A percentile compares a stretch with the other conserved stretches of the same genome.
phyloP scores from a whole-genome alignment of 2,113 vertebrate species.

The Atherinomorus stipes region DNA sequence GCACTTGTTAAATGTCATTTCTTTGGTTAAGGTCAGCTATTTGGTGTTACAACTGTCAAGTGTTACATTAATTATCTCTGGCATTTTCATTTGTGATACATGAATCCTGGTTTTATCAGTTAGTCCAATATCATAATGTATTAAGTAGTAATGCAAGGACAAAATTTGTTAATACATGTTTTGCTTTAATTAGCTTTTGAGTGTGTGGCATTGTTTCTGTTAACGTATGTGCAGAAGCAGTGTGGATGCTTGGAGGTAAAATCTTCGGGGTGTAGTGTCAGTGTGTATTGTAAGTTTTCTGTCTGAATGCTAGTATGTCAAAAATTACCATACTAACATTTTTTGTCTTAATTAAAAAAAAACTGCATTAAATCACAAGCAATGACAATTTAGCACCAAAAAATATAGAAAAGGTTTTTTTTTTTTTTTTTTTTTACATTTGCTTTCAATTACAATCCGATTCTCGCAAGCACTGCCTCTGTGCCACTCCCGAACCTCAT shows the following conservation, averaged over 20 bases:
- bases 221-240: too few species aligned
- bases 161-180: not conserved
- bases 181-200: not conserved
- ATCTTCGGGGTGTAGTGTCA: too few species aligned
- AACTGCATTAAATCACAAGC: too few species aligned
- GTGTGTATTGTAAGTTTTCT: too few species aligned
- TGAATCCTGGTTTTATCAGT: conserved; percentile 10
- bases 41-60: conserved; percentile 14
- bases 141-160: too few species aligned
- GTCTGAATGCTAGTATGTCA: too few species aligned
- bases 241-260: too few species aligned
- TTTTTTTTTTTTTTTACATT: not conserved
- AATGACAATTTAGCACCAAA: not conserved
- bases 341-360: too few species aligned
- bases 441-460: not conserved
- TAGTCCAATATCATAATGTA: not conserved
- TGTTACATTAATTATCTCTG: conserved; percentile 38
- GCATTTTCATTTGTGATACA: conserved; percentile 36
- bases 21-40: conserved; percentile 32
- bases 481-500: conserved; percentile 20
- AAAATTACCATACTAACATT: too few species aligned
- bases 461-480: conserved; percentile 28
- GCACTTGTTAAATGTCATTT: conserved; percentile 7
- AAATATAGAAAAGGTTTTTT: not conserved
- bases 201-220: too few species aligned